Percentiles rank a stretch among this genome's conserved stretches.
These are phyloP conservation scores for Planiliza haematocheilus DNA, from an alignment of 2,113 vertebrate species.

Conservation along the genomic window DNA sequence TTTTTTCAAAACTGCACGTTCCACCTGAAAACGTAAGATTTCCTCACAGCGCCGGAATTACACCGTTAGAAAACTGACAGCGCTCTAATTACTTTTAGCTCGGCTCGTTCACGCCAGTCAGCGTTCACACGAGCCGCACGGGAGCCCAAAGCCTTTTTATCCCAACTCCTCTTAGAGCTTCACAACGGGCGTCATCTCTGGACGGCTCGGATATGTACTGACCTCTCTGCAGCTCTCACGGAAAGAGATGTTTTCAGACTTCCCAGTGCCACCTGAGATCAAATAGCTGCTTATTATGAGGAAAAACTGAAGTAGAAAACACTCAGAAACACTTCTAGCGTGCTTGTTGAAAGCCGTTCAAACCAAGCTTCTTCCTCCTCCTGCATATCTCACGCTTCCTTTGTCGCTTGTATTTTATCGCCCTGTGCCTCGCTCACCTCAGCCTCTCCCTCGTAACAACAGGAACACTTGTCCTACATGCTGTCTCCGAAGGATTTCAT, in stretches of 20 bases:
- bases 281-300: not conserved
- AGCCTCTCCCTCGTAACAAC: conserved; percentile 41
- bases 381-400: not conserved
- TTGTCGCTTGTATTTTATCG: not conserved
- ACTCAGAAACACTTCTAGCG: conserved; percentile 1
- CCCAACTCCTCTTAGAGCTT: not conserved
- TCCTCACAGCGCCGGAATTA: not conserved
- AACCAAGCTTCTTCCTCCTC: not conserved
- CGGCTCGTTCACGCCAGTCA: not conserved
- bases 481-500: conserved; percentile 57
- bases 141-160: too few relatives aligned
- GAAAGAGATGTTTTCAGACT: conserved; percentile 1
- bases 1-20: not conserved
- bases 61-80: not conserved
- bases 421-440: not conserved
- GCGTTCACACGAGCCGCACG: too few relatives aligned
- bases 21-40: not conserved
- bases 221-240: not conserved
- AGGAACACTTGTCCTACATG: conserved; percentile 57
- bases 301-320: conserved; percentile 27
- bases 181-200: not conserved
- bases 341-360: not conserved
- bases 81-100: not conserved
- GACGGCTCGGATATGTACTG: not conserved
- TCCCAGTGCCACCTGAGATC: conserved; percentile 6